phyloP scores from a whole-genome alignment of 2,888 invertebrate genomes.

The Iphiclides podalirius region DNA sequence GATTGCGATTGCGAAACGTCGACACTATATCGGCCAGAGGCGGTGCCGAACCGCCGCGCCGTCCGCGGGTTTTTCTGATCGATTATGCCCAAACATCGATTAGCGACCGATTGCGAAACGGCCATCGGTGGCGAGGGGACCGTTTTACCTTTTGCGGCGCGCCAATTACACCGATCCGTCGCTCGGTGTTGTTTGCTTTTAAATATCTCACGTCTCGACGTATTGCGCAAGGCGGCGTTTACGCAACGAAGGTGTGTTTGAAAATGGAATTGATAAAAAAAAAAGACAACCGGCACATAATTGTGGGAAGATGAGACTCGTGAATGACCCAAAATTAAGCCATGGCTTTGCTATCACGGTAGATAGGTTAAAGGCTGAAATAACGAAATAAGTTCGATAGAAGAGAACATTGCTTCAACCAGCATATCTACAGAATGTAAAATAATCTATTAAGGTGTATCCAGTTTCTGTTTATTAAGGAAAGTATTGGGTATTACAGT shows the following conservation, averaged over 20 bases:
- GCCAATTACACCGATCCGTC: neutral
- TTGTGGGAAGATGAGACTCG: no score
- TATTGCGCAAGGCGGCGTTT: neutral
- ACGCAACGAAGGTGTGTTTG: neutral
- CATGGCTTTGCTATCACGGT: no score
- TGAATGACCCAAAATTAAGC: no score
- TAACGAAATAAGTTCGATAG: no score
- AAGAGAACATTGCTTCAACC: no score
- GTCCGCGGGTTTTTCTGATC: constrained; percentile 31
- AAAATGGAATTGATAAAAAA: neutral
- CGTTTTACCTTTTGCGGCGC: neutral
- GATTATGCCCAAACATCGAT: constrained; percentile 28
- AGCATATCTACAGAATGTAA: no score
- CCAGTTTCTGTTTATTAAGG: no score
- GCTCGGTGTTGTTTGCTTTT: neutral
- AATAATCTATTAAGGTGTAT: no score
- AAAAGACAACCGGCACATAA: no score
- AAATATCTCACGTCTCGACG: neutral
- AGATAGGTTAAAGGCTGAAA: no score
- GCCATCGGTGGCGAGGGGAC: neutral
- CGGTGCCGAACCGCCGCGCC: constrained; percentile 41
- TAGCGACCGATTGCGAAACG: constrained; percentile 22
- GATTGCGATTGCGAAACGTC: constrained; percentile 52
- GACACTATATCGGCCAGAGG: constrained; percentile 41
- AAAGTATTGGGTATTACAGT: no score